Base-by-base conservation (phyloP, 2,888 invertebrate genomes). In the Portevinia maculata region DNA sequence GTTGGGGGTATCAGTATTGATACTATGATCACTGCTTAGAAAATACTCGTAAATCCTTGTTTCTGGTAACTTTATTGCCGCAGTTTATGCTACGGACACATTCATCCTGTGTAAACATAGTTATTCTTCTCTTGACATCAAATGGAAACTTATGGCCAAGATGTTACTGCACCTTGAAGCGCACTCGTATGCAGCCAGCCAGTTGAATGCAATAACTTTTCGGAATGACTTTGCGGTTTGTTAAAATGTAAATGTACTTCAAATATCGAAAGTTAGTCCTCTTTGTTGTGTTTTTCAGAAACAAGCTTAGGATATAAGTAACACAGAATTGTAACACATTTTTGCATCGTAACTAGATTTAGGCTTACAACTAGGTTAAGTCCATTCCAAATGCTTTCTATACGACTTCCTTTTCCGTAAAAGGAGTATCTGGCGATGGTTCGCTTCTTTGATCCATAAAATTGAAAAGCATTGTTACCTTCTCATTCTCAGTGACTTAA, bases 1-100 rank as follows among this genome's bases (percentile, higher is more conserved):
- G 55, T 69, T n/a, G n/a, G n/a, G 50, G 57, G 46, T 81, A 79
- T 62, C 75, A 41, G 28, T 70, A 71, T 83, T 83, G 83, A 83
- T 83, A 67, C 76, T 32, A 60, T 76, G 76, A 83, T 83, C 83
- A 83, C 50, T 65, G 69, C 44, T 70, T 71, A 55, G 65, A 50
- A 71, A 62, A 67, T 53, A 62, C 32, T 76, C 65, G 83, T 76
- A 83, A 83, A 71, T 71, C 67, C 83, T 62, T 76, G 60, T 46
- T 76, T 30, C 41, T 60, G 13, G 44, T 60, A 71, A 71, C 64
- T 83, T 71, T 83, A 76, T 78, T 83, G 78, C 62, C 78, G 60
- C 71, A 78, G 53, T 71, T 76, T 71, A 60, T 17, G 48, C 44
- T 65, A 60, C 53, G 13, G 52, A 60, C 44, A 53, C 46, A 60